Evolutionary conservation across 92 coral and sea anemone genomes (phyloP).

Genomic region (Ricordea florida): DNA sequence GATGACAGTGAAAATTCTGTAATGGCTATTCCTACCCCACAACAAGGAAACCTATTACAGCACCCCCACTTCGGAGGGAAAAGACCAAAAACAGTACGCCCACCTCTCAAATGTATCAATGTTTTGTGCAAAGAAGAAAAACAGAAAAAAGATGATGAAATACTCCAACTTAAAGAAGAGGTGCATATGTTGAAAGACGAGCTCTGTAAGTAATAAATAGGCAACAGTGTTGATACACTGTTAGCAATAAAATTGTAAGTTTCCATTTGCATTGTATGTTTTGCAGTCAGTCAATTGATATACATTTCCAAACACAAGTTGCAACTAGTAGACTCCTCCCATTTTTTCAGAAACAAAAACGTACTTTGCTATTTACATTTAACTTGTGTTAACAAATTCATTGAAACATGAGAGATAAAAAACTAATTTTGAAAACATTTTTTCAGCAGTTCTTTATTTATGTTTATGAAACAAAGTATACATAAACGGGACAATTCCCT

Average conservation of each 20-base stretch:
- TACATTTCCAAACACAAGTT: too few relatives aligned
- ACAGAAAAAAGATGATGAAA: conserved; percentile 4
- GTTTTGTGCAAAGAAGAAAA: conserved; percentile 27
- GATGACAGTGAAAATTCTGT: neutral
- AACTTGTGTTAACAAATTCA: too few relatives aligned
- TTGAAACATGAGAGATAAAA: too few relatives aligned
- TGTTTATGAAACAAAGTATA: too few relatives aligned
- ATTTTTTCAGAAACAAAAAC: too few relatives aligned
- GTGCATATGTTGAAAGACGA: conserved; percentile 9
- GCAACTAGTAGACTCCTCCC: too few relatives aligned
- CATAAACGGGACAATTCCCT: too few relatives aligned
- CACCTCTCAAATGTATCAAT: conserved; percentile 15
- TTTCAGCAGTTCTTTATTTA: too few relatives aligned
- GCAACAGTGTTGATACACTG: neutral
- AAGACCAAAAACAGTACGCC: neutral
- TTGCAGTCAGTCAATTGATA: neutral
- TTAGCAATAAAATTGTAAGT: neutral
- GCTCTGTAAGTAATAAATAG: conserved; percentile 5
- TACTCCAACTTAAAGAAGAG: conserved; percentile 9
- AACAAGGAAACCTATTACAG: neutral
- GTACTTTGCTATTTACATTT: too few relatives aligned
- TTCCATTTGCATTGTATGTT: neutral
- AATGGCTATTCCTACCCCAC: neutral
- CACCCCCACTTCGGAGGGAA: conserved; percentile 45
- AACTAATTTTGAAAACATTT: too few relatives aligned